A percentile compares a stretch with the other conserved stretches of the same genome.
Conservation (phyloP, 92 coral and sea anemone genomes). For the Parazoanthus darwini region DNA sequence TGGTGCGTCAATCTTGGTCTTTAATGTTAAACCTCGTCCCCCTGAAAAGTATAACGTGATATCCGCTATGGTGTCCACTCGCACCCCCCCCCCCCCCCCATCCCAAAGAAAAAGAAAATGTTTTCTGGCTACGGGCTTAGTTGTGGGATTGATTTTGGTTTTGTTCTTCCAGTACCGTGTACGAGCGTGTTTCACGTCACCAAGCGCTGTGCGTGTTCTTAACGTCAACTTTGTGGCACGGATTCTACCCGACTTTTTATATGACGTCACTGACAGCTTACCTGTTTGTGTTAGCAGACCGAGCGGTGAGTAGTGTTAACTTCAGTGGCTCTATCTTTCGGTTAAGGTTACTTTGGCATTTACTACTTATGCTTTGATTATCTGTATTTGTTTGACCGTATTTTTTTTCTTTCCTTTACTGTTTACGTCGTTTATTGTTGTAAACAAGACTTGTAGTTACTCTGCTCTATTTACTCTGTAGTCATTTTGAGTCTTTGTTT, state of each 20-base stretch:
- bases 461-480: too few relatives aligned
- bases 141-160: neutral
- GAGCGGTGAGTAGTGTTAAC: constrained; percentile 13
- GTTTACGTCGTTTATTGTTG: neutral
- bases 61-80: too few relatives aligned
- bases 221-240: constrained; percentile 31
- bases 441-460: neutral
- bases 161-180: constrained; percentile 7
- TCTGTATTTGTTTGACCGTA: neutral
- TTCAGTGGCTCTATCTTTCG: neutral
- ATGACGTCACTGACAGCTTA: constrained; percentile 4
- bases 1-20: too few relatives aligned
- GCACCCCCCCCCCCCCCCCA: too few relatives aligned
- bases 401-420: neutral
- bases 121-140: too few relatives aligned
- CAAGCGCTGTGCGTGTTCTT: constrained; percentile 27
- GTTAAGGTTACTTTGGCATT: neutral
- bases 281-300: constrained; percentile 9
- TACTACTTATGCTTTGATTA: neutral
- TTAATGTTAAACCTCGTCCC: too few relatives aligned
- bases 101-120: too few relatives aligned
- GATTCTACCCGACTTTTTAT: constrained; percentile 26
- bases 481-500: too few relatives aligned
- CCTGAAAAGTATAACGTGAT: too few relatives aligned
- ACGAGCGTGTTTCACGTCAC: constrained; percentile 15